Evolutionary conservation across 2,797 vertebrate species (phyloP), one percentile per base, ranked within the genome.

Genomic region (Aulostomus chinensis): DNA sequence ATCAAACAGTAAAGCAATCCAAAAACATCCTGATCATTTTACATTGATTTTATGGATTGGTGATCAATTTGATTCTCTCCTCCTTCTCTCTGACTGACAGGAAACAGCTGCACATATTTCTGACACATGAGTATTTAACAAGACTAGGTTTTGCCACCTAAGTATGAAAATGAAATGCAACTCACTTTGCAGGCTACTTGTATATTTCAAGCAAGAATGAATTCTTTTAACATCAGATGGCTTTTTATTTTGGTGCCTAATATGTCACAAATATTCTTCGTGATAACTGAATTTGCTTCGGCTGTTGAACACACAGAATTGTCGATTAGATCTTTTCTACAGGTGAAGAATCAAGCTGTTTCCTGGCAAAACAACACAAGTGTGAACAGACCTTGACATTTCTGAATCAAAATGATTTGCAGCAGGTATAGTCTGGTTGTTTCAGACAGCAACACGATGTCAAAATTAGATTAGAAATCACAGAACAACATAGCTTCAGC

Each of bases 71-170:
- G n/a, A n/a, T n/a, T n/a, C 39, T 45, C 54, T 75, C 33, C 42
- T 60, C 26, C 29, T 47, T 18, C 36, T 54, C 37, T 62, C 56
- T 53, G 38, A 61, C 57, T 72, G 75, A 64, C 39, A 51, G 26
- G 37, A 58, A 83, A 76, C 77, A 84, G 81, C 80, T 86, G 84
- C 73, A 70, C 63, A 71, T 57, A 78, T 71, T 57, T 67, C 67
- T 72, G 62, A 59, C 58, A 59, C 73, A 83, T 84, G 59, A 79
- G 83, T 84, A 73, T 82, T 85, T 83, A 80, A 81, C 47, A 53
- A 51, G 21, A 42, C 46, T 12, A 64, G 60, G 68, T 74, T 78
- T 76, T 17, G 28, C 62, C 54, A 39, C 31, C 55, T 54, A 73
- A 69, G 56, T 64, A 76, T 73, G 55, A 60, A 73, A 73, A 75